Evolutionary conservation across 2,888 invertebrate species (phyloP).

Genomic region (Schizaphis graminum): DNA sequence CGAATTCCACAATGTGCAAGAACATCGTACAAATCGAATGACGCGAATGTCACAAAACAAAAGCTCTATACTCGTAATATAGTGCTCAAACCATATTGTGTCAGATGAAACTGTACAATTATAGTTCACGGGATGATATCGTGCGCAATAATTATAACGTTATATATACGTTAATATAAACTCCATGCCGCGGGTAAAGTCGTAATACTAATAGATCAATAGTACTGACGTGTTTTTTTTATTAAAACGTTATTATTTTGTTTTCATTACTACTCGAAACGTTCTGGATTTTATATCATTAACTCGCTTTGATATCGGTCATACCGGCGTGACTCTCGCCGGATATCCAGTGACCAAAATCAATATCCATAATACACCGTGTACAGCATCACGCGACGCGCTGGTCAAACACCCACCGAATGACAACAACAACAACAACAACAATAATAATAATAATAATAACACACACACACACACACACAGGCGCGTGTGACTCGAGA

Average conservation of each 20-base stretch:
- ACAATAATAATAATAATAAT: neutral
- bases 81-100: no score
- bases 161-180: no score
- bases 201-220: no score
- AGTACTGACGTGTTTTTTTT: neutral
- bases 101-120: no score
- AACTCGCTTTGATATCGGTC: neutral
- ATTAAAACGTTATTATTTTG: neutral
- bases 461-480: neutral
- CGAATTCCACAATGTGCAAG: neutral
- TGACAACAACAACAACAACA: neutral
- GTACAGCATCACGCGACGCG: neutral
- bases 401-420: neutral
- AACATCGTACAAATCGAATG: neutral
- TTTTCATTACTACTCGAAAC: neutral
- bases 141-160: no score
- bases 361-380: slow-evolving; percentile 6
- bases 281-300: neutral
- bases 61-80: no score
- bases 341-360: slow-evolving; percentile 47
- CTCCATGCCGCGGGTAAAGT: no score
- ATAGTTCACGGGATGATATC: no score
- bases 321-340: neutral
- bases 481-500: neutral
- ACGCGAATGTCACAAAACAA: no score